Conservation (phyloP, 2,113 vertebrate species). For the Pterocles orientalis region DNA sequence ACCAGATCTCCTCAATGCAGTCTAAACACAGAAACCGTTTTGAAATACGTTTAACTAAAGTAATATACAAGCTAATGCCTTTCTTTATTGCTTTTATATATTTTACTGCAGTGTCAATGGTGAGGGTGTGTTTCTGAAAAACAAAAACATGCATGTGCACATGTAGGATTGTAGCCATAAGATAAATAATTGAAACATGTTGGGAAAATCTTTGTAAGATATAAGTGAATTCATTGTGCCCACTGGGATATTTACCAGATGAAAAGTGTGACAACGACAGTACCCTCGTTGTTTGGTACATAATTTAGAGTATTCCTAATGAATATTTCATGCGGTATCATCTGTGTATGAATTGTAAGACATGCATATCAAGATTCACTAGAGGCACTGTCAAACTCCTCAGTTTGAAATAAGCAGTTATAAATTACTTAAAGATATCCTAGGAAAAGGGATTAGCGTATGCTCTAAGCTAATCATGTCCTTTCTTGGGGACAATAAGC, state of each 20-base stretch:
- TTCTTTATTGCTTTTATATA: background rate
- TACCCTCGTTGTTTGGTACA: constrained; percentile 62
- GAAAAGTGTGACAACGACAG: constrained; percentile 65
- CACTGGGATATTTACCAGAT: constrained; percentile 63
- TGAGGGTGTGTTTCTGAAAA: constrained; percentile 16
- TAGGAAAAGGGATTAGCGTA: background rate
- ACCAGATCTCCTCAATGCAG: constrained; percentile 22
- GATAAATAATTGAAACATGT: constrained; percentile 72
- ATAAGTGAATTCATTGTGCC: constrained; percentile 53
- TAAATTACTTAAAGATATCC: constrained; percentile 68
- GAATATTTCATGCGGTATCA: constrained; percentile 72
- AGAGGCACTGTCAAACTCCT: constrained; percentile 49
- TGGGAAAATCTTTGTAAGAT: constrained; percentile 64
- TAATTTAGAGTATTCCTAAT: constrained; percentile 71
- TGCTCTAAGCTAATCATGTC: constrained; percentile 9
- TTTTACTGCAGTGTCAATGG: background rate
- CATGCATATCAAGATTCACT: constrained; percentile 68
- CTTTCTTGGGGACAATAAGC: background rate
- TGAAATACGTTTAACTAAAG: constrained; percentile 2
- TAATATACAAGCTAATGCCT: background rate
- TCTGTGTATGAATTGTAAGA: constrained; percentile 72
- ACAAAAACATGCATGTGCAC: background rate
- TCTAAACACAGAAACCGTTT: constrained; percentile 31
- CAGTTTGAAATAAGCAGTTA: constrained; percentile 63
- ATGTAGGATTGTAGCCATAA: background rate